Evolutionary conservation across 1,140 invertebrate species (phyloP).

Genomic region (Zaprionus africanus): DNA sequence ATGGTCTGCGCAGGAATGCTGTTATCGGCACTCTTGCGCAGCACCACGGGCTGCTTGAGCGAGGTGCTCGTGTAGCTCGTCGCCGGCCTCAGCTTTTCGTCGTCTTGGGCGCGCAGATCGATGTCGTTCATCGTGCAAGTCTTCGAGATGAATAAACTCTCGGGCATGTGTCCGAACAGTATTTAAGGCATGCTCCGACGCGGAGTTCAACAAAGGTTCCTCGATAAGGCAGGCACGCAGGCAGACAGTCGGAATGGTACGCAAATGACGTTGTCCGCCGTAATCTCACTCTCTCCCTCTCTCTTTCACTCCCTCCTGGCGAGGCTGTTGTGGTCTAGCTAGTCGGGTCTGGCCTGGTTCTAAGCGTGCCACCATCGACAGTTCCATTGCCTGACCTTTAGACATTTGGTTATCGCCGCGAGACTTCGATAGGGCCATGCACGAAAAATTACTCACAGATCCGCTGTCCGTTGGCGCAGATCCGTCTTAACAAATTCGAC

Average conservation of each 20-base stretch:
- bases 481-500: slow-evolving; percentile 5
- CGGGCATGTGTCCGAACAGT: slow-evolving; percentile 14
- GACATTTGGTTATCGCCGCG: slow-evolving; percentile 34
- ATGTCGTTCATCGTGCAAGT: slow-evolving; percentile 59
- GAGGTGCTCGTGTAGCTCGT: slow-evolving; percentile 63
- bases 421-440: slow-evolving; percentile 22
- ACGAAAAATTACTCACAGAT: slow-evolving; percentile 25
- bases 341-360: slow-evolving; percentile 8
- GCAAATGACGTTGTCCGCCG: slow-evolving; percentile 1
- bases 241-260: not conserved
- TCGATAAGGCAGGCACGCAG: slow-evolving; percentile 24
- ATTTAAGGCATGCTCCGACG: slow-evolving; percentile 48
- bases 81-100: slow-evolving; percentile 55
- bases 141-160: slow-evolving; percentile 46
- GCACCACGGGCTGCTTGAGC: slow-evolving; percentile 64
- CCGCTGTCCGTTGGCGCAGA: not conserved
- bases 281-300: slow-evolving; percentile 35
- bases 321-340: no score
- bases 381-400: slow-evolving; percentile 43
- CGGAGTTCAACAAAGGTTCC: slow-evolving; percentile 11
- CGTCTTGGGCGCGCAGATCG: slow-evolving; percentile 3
- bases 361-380: slow-evolving; percentile 34
- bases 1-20: slow-evolving; percentile 43
- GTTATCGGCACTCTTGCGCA: slow-evolving; percentile 35
- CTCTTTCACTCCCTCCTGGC: not conserved